Percentiles rank a stretch among this genome's conserved stretches.
Conservation (phyloP, 2,888 invertebrate genomes). For the Dilophus febrilis region DNA sequence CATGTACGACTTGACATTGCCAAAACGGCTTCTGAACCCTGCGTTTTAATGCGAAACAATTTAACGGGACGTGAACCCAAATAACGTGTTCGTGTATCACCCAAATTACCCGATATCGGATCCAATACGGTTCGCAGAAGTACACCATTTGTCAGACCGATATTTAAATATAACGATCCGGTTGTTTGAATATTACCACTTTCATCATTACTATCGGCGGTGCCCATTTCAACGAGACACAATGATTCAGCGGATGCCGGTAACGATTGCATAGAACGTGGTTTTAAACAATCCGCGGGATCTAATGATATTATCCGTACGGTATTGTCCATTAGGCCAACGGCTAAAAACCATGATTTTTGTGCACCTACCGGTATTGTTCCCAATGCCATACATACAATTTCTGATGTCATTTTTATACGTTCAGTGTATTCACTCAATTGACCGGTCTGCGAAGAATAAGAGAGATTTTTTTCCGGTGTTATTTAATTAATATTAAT, state of each 20-base stretch:
- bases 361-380: constrained; percentile 91
- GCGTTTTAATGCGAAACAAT: constrained; percentile 88
- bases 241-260: constrained; percentile 93
- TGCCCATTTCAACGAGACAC: constrained; percentile 88
- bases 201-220: constrained; percentile 38
- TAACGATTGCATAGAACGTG: constrained; percentile 89
- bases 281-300: constrained; percentile 86
- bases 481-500: too few relatives aligned
- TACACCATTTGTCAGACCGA: constrained; percentile 94
- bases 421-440: constrained; percentile 96
- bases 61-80: constrained; percentile 92
- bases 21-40: constrained; percentile 88
- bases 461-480: too few relatives aligned
- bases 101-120: constrained; percentile 88
- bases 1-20: constrained; percentile 97
- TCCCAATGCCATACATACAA: constrained; percentile 95
- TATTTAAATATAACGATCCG: constrained; percentile 79
- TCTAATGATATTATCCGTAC: constrained; percentile 95
- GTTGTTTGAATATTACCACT: constrained; percentile 37
- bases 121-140: constrained; percentile 84
- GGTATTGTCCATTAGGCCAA: constrained; percentile 89
- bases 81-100: constrained; percentile 93
- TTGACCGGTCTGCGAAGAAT: constrained; percentile 65
- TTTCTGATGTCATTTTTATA: constrained; percentile 91
- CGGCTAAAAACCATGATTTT: constrained; percentile 86